Base-by-base conservation (phyloP, 2,113 vertebrate species). In the Rhegmatorhina hoffmannsi region DNA sequence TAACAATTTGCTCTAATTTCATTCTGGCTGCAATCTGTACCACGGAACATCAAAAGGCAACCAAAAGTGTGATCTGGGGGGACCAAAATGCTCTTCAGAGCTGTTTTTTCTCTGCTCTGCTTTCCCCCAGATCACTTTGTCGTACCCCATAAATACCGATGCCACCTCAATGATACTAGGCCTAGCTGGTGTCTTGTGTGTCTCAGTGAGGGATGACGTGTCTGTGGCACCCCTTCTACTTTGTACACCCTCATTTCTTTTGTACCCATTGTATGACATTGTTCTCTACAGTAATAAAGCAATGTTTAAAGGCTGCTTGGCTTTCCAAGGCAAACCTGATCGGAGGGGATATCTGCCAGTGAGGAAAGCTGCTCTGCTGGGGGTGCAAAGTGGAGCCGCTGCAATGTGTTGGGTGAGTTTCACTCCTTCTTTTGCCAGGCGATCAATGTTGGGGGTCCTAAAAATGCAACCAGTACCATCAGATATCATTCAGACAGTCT, bases 341-440 rank as follows among this genome's bases (percentile, higher is more conserved):
- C 99, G 94, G 10, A 99, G 66, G 1, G 99, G 98, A 76, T 99
- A 99, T 83, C 99, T 96, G 34, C 99, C 99, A 0, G 99, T 99
- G 33, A 99, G 96, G 80, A 99, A 99, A 1, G 99, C 99, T 3
- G 99, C 98, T 90, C 99, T 97, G 97, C 99, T 99, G 23, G 99
- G 99, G 0, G 98, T 98, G 76, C 99, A 99, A 17, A 99, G 83
- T 0, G 98, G 97, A 1, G 98, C 98, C 0, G 99, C 99, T 2
- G 98, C 92, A 0, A 99, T 94, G 90, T 99, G 99, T 13, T 99
- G 99, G 12, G 97, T 99, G 66, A 99, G 97, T 89, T 88, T 98
- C 83, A 99, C 98, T 10, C 99, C 99, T 3, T 98, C 98, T 24
- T 88, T 68, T 1, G 99, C 98, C 31, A 99, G 94, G 19, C 56